Conservation (phyloP, 2,888 invertebrate species). For the Chrysolina oricalcia region DNA sequence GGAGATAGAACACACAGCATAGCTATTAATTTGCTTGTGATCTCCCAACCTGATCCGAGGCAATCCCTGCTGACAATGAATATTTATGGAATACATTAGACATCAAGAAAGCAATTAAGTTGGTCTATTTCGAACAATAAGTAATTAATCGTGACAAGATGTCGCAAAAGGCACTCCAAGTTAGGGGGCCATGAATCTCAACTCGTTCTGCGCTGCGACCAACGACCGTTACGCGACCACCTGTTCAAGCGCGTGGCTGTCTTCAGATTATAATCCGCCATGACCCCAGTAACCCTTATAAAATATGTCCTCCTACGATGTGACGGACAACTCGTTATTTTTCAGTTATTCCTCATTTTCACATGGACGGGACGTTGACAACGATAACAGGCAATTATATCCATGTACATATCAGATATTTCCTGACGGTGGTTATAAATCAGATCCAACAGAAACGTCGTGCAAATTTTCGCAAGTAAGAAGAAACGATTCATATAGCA, state of each 20-base stretch:
- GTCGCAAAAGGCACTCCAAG: slow-evolving; percentile 63
- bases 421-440: not conserved
- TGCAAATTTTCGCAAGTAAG: too few species aligned
- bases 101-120: slow-evolving; percentile 59
- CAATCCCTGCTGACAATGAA: slow-evolving; percentile 57
- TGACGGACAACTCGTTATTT: slow-evolving; percentile 28
- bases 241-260: slow-evolving; percentile 69
- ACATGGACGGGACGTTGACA: not conserved
- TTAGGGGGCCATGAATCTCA: slow-evolving; percentile 52
- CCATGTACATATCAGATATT: not conserved
- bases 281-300: slow-evolving; percentile 67
- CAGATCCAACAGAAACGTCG: too few species aligned
- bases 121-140: slow-evolving; percentile 66
- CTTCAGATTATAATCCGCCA: slow-evolving; percentile 68
- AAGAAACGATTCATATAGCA: too few species aligned
- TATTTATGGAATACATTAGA: slow-evolving; percentile 63
- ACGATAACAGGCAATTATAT: too few species aligned
- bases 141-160: slow-evolving; percentile 70
- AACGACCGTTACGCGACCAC: slow-evolving; percentile 63
- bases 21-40: slow-evolving; percentile 20
- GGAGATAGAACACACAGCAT: slow-evolving; percentile 16
- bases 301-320: slow-evolving; percentile 68
- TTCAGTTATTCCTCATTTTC: not conserved
- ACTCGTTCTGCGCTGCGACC: slow-evolving; percentile 53
- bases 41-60: slow-evolving; percentile 34